Evolutionary conservation across 2,113 vertebrate species (phyloP), one percentile per base, ranked within the genome.

Genomic region (Hippocampus abdominalis): DNA sequence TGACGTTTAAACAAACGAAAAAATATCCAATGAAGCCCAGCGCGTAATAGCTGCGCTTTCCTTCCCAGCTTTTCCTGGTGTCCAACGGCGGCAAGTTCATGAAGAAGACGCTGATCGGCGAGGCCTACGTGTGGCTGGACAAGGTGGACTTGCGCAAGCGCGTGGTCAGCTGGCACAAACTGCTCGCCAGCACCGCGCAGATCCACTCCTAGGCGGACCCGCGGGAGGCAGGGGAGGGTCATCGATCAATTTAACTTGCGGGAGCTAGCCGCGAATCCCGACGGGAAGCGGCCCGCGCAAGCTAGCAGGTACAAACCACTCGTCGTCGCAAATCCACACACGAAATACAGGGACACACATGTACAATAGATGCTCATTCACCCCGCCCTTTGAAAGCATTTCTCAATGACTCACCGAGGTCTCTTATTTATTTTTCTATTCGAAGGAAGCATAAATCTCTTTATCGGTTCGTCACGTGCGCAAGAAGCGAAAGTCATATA

Each of bases 121-220:
- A 99, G 92, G 96, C 97, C 70, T 98, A 96, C 78, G 94, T 99
- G 84, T 99, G 96, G 95, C 94, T 99, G 84, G 97, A 99, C 91
- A 98, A 99, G 90, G 94, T 99, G 80, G 97, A 99, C 90, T 92
- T 99, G 70, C 95, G 96, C 77, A 99, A 99, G 91, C 94, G 96
- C 82, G 94, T 94, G 87, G 96, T 98, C 84, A 96, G 96, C 93
- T 99, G 97, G 97, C 96, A 99, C 93, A 99, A 99, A 92, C 93
- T 99, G 83, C 90, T 98, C 83, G 93, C 94, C 90, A 97, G 94
- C 88, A 92, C 95, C 27, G 91, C 95, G 66, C 96, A 96, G 85
- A 94, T 94, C 69, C 96, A 99, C 65, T 89, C 92, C 8, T 93
- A 93, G 85, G 77, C 6, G 23, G 42, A n/a, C 20, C 21, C 8